Evolutionary conservation across 2,113 vertebrate genomes (phyloP), one percentile per base, ranked within the genome.

Genomic region (Erythrocercus mccallii): DNA sequence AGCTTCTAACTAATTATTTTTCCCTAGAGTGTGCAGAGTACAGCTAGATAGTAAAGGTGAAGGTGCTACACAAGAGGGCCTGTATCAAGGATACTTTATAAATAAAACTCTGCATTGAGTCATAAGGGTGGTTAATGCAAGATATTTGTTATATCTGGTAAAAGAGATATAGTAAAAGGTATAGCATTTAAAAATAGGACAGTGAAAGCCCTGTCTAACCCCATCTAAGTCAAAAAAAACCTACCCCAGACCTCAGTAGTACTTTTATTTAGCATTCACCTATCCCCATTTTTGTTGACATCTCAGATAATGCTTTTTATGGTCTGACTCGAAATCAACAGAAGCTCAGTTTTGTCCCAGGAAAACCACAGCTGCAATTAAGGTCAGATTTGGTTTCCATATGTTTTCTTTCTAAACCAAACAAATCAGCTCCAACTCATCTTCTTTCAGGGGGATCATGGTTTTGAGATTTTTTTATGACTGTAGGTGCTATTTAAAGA

Each of bases 391-490:
- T 2, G 51, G 17, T 68, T 93, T 78, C 77, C 47, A 72, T 20
- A n/a, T 81, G 12, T 91, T 92, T 94, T 91, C 69, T 78, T 94
- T 90, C 47, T 81, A 77, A 95, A 89, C 31, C 42, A 61, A 88
- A 70, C 28, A 87, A 76, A 50, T 19, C 68, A 86, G 12, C 27
- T 81, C 13, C 38, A 92, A 61, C 31, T 89, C 47, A 80, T 72
- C 58, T 83, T 53, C 35, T 71, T 94, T 72, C 44, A 79, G 5
- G 28, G 47, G 31, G 19, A 77, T 37, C 13, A 65, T 66, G 45
- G 30, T 70, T 92, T 83, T n/a, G 74, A 57, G 33, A 47, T 71
- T 4, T 66, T 81, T 94, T 92, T 91, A 33, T 24, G 19, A 54
- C 12, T 95, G 50, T 15, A 12, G 42, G 31, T 31, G 18, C 17